These are phyloP conservation scores for Isichthys henryi DNA, from an alignment of 2,113 vertebrate genomes.

Conservation along the genomic window DNA sequence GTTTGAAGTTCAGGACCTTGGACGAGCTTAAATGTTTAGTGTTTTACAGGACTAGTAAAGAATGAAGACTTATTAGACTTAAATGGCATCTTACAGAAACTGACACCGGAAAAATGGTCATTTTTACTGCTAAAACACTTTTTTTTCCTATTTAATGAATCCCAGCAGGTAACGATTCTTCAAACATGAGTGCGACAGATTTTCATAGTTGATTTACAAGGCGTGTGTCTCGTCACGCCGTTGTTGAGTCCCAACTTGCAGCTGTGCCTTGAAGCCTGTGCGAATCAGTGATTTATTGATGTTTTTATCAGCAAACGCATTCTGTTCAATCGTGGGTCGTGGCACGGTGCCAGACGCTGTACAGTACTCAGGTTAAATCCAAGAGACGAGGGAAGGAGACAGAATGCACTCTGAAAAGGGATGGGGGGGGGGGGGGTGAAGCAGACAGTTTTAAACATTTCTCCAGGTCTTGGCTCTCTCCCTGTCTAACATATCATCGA, in stretches of 20 bases:
- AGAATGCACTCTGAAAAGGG: not conserved
- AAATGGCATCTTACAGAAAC: conserved; percentile 34
- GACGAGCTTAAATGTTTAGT: not conserved
- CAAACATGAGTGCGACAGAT: conserved; percentile 19
- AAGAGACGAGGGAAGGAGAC: not conserved
- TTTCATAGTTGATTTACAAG: conserved; percentile 29
- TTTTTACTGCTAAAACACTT: not conserved
- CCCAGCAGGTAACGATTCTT: conserved; percentile 24
- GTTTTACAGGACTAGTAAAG: conserved; percentile 26
- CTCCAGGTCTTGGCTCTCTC: not conserved
- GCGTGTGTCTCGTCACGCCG: conserved; percentile 17
- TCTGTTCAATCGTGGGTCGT: not conserved
- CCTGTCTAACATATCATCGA: not conserved
- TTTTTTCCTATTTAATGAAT: conserved; percentile 26
- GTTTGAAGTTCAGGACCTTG: conserved; percentile 4
- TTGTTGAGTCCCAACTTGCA: conserved; percentile 28
- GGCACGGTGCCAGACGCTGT: not conserved
- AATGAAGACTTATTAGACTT: conserved; percentile 25
- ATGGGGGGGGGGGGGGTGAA: not conserved
- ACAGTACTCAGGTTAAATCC: not conserved
- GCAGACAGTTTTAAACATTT: not conserved
- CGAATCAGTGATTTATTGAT: conserved; percentile 19
- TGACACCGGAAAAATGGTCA: conserved; percentile 24
- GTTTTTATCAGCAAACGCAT: conserved; percentile 10
- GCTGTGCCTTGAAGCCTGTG: conserved; percentile 1